Evolutionary conservation across 2,113 vertebrate genomes (phyloP).

Genomic region (Marcusenius ussheri): DNA sequence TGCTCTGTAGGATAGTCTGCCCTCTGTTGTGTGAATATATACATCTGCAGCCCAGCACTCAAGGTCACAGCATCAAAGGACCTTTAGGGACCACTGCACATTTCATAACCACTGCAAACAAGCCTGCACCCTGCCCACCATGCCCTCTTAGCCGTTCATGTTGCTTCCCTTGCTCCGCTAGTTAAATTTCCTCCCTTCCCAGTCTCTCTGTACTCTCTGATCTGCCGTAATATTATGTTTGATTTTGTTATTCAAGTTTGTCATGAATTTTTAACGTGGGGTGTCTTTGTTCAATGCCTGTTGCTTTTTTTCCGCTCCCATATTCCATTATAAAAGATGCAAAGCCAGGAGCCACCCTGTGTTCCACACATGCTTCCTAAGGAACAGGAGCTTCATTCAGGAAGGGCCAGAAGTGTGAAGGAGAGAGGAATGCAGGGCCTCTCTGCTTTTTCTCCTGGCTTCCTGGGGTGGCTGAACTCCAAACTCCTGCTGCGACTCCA

Average conservation of each 20-base stretch:
- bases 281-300: conserved; percentile 4
- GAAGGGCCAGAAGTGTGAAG: conserved; percentile 12
- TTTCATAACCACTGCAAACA: background rate
- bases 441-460: conserved; percentile 10
- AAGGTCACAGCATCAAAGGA: background rate
- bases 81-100: background rate
- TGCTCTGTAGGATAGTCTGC: background rate
- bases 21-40: background rate
- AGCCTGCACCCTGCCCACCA: background rate
- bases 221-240: background rate
- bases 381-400: conserved; percentile 21
- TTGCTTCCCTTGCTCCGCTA: background rate
- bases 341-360: background rate
- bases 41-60: background rate
- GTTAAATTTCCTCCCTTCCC: background rate
- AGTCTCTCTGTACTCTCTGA: background rate
- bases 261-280: conserved; percentile 31
- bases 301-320: background rate
- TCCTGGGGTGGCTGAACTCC: conserved; percentile 23
- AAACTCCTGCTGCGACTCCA: background rate
- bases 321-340: conserved; percentile 18
- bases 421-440: conserved; percentile 17
- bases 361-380: background rate
- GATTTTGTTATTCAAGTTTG: background rate
- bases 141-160: background rate